Percentiles rank a stretch among this genome's conserved stretches.
These are phyloP conservation scores for Hybos culiciformis DNA, from an alignment of 2,888 invertebrate genomes.

Conservation along the genomic window DNA sequence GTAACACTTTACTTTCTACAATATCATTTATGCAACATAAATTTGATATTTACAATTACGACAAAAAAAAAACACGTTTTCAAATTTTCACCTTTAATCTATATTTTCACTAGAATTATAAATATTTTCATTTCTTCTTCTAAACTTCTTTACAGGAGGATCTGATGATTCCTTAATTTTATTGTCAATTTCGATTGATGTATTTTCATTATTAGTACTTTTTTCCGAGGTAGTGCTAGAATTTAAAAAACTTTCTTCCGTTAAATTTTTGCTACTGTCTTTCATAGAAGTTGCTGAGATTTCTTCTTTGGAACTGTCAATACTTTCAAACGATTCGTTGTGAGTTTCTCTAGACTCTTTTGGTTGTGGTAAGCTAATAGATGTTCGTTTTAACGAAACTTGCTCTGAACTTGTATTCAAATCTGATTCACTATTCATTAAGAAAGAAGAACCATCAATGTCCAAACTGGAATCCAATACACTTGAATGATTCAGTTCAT, in stretches of 20 bases:
- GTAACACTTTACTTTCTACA: too few relatives aligned
- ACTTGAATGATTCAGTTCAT: slow-evolving; percentile 26
- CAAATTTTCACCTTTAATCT: too few relatives aligned
- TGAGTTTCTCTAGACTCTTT: slow-evolving; percentile 6
- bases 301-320: background rate
- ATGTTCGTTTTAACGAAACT: slow-evolving; percentile 25
- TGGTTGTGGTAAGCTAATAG: slow-evolving; percentile 22
- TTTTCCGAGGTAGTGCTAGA: background rate
- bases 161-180: too few relatives aligned
- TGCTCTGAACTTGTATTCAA: slow-evolving; percentile 12
- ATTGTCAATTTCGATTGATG: too few relatives aligned
- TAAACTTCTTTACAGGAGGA: too few relatives aligned
- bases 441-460: slow-evolving; percentile 6
- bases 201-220: background rate
- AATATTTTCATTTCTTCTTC: too few relatives aligned
- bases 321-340: slow-evolving; percentile 11
- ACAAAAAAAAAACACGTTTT: too few relatives aligned
- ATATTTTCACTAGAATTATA: too few relatives aligned
- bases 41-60: too few relatives aligned
- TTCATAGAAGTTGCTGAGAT: background rate
- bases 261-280: background rate
- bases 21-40: too few relatives aligned
- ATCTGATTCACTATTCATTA: slow-evolving; percentile 10
- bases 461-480: slow-evolving; percentile 17
- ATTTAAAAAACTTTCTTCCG: slow-evolving; percentile 3